Percentiles rank a stretch among this genome's conserved stretches.
These are phyloP conservation scores for Andricus curvator DNA, from an alignment of 2,888 invertebrate genomes.

Conservation along the genomic window DNA sequence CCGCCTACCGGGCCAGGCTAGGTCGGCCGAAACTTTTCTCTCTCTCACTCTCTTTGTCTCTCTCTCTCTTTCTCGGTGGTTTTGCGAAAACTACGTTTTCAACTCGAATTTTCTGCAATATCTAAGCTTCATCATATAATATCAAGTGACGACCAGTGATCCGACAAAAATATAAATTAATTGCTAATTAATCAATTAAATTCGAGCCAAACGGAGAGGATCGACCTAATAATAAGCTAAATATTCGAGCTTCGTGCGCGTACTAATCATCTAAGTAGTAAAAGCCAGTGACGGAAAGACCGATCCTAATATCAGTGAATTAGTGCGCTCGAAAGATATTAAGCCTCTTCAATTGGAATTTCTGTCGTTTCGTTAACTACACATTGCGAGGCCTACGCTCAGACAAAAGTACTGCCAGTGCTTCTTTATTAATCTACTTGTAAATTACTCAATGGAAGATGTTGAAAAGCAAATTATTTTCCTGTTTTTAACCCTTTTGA, in stretches of 20 bases:
- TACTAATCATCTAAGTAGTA: constrained; percentile 23
- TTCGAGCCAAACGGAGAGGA: neutral
- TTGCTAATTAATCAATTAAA: neutral
- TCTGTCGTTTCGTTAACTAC: constrained; percentile 39
- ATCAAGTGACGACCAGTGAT: neutral
- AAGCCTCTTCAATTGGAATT: constrained; percentile 40
- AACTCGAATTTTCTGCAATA: neutral
- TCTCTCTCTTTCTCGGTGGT: neutral
- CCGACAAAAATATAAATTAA: neutral
- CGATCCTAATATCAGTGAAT: constrained; percentile 30
- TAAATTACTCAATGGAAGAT: constrained; percentile 36
- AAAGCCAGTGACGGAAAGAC: constrained; percentile 33
- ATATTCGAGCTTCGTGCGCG: constrained; percentile 21
- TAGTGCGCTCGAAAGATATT: constrained; percentile 34
- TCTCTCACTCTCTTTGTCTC: neutral
- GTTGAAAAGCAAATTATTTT: constrained; percentile 35
- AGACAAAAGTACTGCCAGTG: constrained; percentile 17
- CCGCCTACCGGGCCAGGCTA: constrained; percentile 33
- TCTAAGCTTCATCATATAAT: neutral
- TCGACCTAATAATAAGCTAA: neutral
- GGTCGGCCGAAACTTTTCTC: constrained; percentile 12
- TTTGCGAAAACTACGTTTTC: neutral
- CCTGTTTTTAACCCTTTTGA: neutral
- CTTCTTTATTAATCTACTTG: constrained; percentile 37
- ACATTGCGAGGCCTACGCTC: constrained; percentile 33